These are phyloP conservation scores for Gerris buenoi DNA, from an alignment of 1,140 invertebrate genomes.

Conservation along the genomic window DNA sequence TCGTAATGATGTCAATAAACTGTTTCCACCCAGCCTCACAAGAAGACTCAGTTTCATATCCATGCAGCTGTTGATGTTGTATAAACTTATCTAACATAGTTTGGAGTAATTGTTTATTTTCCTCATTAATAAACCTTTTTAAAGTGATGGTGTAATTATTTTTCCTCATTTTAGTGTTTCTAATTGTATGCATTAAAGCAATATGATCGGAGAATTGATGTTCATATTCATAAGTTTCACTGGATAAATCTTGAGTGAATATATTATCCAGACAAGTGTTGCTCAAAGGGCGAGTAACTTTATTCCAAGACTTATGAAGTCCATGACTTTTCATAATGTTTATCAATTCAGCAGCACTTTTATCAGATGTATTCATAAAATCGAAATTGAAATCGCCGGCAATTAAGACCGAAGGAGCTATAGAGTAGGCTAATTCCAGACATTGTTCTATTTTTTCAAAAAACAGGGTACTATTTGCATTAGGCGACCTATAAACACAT, in stretches of 20 bases:
- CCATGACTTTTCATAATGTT: neutral
- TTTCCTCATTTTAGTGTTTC: neutral
- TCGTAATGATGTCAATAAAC: neutral
- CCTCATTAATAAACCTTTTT: neutral
- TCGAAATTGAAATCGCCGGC: neutral
- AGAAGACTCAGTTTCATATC: neutral
- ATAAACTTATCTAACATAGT: neutral
- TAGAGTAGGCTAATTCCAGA: neutral
- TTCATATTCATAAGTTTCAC: neutral
- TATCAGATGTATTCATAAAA: neutral
- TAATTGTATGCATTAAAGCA: neutral
- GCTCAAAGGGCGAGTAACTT: neutral
- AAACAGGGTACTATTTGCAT: neutral
- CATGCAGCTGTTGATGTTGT: neutral
- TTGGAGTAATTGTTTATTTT: neutral
- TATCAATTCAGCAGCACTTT: neutral
- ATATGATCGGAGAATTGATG: neutral
- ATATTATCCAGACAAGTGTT: neutral
- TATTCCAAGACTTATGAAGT: neutral
- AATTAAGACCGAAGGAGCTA: neutral
- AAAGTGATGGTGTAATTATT: neutral
- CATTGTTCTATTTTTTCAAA: neutral
- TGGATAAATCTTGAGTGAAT: neutral
- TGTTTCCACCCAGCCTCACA: slow-evolving; percentile 1
- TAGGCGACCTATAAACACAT: neutral